These are phyloP conservation scores for Xyrauchen texanus DNA, from an alignment of 2,113 vertebrate genomes.

Conservation along the genomic window DNA sequence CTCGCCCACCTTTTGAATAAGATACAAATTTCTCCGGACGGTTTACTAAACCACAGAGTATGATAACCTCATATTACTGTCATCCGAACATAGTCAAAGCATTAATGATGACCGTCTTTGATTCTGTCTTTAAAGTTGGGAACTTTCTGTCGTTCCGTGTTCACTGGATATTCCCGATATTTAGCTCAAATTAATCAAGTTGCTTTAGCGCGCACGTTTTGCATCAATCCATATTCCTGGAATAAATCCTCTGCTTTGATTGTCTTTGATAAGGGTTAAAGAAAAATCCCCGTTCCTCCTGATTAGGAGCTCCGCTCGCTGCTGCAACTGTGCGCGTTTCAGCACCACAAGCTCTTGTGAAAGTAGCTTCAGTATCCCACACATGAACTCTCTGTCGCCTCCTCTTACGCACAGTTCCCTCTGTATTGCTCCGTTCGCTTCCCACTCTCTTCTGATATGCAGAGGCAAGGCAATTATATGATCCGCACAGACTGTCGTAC, in stretches of 20 bases:
- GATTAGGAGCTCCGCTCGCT: too few relatives aligned
- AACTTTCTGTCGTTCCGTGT: conserved; percentile 6
- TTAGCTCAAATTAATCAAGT: background rate
- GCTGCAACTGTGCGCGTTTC: too few relatives aligned
- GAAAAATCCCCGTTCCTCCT: too few relatives aligned
- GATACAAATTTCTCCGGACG: background rate
- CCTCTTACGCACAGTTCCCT: conserved; percentile 32
- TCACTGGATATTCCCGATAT: background rate
- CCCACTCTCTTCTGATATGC: conserved; percentile 32
- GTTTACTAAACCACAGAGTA: conserved; percentile 37
- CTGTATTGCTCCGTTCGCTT: conserved; percentile 41
- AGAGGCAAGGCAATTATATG: conserved; percentile 59
- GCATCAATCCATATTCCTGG: background rate
- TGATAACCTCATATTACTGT: conserved; percentile 51
- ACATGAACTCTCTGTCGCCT: conserved; percentile 14
- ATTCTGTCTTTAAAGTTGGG: conserved; percentile 5
- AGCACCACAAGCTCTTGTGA: too few relatives aligned
- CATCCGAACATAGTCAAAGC: conserved; percentile 52
- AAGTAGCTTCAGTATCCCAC: background rate
- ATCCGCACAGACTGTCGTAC: conserved; percentile 70
- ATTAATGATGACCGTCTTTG: background rate
- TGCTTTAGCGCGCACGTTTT: background rate
- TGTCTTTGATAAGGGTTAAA: background rate
- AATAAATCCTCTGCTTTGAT: conserved; percentile 12
- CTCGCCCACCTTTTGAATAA: conserved; percentile 53